phyloP scores from a whole-genome alignment of 2,113 vertebrate species.

The Aix galericulata region DNA sequence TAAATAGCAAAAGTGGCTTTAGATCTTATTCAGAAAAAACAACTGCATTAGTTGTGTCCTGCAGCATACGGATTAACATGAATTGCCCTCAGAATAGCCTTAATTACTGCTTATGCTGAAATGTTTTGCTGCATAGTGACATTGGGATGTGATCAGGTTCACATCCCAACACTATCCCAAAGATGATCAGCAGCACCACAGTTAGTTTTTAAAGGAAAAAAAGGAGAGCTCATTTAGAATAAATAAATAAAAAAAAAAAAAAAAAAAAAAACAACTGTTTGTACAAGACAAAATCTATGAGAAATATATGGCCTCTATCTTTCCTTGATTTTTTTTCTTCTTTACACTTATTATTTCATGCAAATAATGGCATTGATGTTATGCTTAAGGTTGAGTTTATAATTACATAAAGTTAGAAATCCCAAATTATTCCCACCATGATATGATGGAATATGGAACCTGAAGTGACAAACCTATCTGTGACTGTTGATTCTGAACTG shows the following conservation, averaged over 20 bases:
- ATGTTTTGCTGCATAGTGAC: neutral
- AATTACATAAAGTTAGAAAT: conserved; percentile 5
- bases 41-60: neutral
- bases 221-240: neutral
- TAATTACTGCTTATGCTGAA: neutral
- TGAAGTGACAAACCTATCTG: neutral
- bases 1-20: neutral
- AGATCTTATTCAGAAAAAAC: neutral
- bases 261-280: neutral
- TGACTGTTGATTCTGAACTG: neutral
- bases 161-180: neutral
- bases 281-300: neutral
- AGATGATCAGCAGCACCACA: neutral
- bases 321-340: neutral
- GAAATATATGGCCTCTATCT: neutral
- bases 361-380: conserved; percentile 17
- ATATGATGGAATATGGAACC: neutral
- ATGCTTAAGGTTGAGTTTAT: neutral
- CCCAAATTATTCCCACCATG: neutral
- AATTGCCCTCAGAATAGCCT: neutral
- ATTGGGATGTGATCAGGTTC: neutral
- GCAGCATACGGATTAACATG: neutral
- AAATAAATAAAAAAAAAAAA: neutral
- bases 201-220: neutral
- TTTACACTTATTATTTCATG: neutral